Conservation (phyloP, 2,888 invertebrate species). For the Cancer borealis region DNA sequence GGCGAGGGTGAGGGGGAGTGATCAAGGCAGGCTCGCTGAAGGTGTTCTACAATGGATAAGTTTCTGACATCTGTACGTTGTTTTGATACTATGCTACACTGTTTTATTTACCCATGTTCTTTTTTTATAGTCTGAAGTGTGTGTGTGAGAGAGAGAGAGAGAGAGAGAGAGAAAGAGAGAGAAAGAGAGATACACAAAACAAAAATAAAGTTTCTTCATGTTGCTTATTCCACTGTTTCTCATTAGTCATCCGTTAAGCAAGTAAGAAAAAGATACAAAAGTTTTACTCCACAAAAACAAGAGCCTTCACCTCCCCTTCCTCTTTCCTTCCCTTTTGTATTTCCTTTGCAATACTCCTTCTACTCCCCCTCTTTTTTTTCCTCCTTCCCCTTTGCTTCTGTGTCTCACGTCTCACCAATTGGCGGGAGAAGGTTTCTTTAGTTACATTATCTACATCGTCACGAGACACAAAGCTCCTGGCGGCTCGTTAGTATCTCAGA, state of each 20-base stretch:
- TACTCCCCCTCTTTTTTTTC: neutral
- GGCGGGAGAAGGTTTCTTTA: neutral
- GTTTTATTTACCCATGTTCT: neutral
- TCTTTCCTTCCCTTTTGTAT: neutral
- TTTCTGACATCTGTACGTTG: neutral
- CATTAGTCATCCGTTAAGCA: conserved; percentile 6
- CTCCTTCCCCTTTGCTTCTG: neutral
- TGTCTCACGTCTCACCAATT: neutral
- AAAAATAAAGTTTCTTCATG: neutral
- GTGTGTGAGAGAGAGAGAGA: conserved; percentile 4
- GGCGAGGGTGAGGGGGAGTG: neutral
- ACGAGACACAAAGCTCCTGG: neutral
- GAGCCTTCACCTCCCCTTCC: neutral
- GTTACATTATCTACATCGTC: neutral
- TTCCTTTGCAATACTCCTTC: neutral
- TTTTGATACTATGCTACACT: neutral
- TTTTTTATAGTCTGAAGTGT: neutral
- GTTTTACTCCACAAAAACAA: neutral
- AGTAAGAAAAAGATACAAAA: neutral
- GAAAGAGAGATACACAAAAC: conserved; percentile 1
- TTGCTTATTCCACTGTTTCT: neutral
- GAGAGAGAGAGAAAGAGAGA: neutral
- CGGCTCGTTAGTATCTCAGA: neutral
- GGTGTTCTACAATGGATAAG: neutral
- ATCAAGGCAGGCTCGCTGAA: neutral